phyloP scores from a whole-genome alignment of 2,888 invertebrate genomes.

The Pheosia tremula region DNA sequence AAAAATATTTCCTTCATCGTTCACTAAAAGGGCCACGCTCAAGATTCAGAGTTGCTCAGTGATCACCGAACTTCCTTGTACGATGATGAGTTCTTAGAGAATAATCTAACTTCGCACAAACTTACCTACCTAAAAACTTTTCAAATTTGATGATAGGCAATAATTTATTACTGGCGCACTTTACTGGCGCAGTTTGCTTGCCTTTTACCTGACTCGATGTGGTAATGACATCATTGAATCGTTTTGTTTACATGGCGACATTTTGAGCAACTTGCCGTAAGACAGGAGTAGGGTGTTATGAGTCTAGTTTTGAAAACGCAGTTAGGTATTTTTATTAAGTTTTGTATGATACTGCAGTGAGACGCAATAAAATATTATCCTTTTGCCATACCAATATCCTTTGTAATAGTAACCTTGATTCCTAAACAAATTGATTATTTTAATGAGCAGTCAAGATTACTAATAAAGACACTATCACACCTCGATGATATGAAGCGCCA shows the following conservation, averaged over 20 bases:
- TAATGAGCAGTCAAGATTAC: too few relatives aligned
- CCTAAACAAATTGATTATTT: too few relatives aligned
- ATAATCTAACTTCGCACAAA: constrained; percentile 40
- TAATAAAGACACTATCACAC: too few relatives aligned
- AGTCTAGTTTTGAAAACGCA: too few relatives aligned
- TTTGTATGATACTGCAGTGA: too few relatives aligned
- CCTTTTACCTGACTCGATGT: constrained; percentile 16
- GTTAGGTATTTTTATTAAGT: too few relatives aligned
- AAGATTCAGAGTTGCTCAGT: constrained; percentile 14
- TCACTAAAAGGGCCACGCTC: constrained; percentile 13
- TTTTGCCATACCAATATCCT: too few relatives aligned
- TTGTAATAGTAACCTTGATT: too few relatives aligned
- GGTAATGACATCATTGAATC: constrained; percentile 24
- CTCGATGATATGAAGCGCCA: too few relatives aligned
- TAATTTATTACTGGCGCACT: constrained; percentile 29
- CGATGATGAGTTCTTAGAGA: constrained; percentile 27
- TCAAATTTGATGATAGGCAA: constrained; percentile 35
- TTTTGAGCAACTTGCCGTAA: neutral
- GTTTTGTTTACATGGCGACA: constrained; percentile 9
- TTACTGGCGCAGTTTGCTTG: constrained; percentile 11
- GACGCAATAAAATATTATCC: too few relatives aligned
- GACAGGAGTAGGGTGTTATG: too few relatives aligned
- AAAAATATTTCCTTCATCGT: constrained; percentile 10
- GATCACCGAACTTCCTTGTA: constrained; percentile 32
- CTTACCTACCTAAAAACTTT: constrained; percentile 30